Evolutionary conservation across 2,113 vertebrate species (phyloP), one percentile per base, ranked within the genome.

Genomic region (Labrus mixtus): DNA sequence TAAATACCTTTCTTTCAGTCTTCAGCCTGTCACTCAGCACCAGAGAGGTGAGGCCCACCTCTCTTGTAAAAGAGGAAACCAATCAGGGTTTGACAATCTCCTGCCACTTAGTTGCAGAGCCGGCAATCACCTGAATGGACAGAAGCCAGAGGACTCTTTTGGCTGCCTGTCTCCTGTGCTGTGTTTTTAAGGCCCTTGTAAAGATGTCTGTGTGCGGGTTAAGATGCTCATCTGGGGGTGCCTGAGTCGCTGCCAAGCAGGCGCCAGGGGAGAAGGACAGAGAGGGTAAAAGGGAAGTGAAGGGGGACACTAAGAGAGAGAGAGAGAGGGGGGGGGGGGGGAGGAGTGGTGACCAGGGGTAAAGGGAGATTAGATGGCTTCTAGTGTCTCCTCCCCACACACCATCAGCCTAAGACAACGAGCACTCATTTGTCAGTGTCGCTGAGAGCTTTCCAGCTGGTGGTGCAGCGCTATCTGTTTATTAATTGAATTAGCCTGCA

Each of bases 401-500:
- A 78, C 69, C 81, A 83, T 88, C 93, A 93, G 87, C 89, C 87
- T 55, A 57, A 65, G 76, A 85, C 88, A 89, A 89, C 86, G 20
- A 69, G 57, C 59, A 91, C 92, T 94, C 94, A 94, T 96, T 96
- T 95, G 95, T 97, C 93, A 95, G 90, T 88, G 82, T 65, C 92
- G 95, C 90, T 93, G 93, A 93, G 90, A 92, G 87, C 81, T 81
- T 6, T 94, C 95, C 96, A 97, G 94, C 94, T 96, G 95, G 95
- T 91, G 87, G 72, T 22, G 72, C 73, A 87, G 85, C 88, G 81
- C 90, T 93, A 93, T 95, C 94, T 94, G 92, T 95, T 95, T 95
- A 96, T 96, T 96, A 97, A 96, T 95, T 95, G 91, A 95, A 96
- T 96, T 95, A 96, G 89, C 81, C 90, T 68, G 86, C 93, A 93